Conservation (phyloP, 1,140 invertebrate species). For the Drosophila lini region DNA sequence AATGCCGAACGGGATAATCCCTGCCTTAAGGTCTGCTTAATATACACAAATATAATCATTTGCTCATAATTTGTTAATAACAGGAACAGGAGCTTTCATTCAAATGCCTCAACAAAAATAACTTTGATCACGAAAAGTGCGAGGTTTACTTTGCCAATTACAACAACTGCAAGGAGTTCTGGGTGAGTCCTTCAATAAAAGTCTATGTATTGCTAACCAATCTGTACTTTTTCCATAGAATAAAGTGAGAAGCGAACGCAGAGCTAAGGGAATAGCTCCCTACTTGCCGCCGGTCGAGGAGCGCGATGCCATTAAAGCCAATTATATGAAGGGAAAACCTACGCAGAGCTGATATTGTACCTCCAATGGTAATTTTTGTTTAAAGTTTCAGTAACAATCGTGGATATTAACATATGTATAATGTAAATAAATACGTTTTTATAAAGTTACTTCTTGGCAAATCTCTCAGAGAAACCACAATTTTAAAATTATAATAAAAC, state of each 20-base stretch:
- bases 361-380: neutral
- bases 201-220: neutral
- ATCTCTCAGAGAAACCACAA: neutral
- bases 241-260: constrained; percentile 71
- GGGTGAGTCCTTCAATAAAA: constrained; percentile 84
- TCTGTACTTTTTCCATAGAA: constrained; percentile 44
- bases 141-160: constrained; percentile 88
- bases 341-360: constrained; percentile 25
- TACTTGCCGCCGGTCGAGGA: constrained; percentile 75
- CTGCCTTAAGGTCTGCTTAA: constrained; percentile 66
- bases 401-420: neutral
- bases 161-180: constrained; percentile 87
- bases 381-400: constrained; percentile 16
- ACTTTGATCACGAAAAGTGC: constrained; percentile 87
- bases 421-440: constrained; percentile 17
- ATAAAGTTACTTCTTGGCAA: neutral
- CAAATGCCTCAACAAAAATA: constrained; percentile 87
- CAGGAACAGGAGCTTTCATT: constrained; percentile 87
- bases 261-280: constrained; percentile 70
- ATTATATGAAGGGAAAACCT: constrained; percentile 80
- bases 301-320: constrained; percentile 69
- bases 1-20: constrained; percentile 84
- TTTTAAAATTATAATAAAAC: constrained; percentile 1
- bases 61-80: constrained; percentile 31
- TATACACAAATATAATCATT: neutral